Evolutionary conservation across 2,797 vertebrate species (phyloP).

Genomic region (Rhinophrynus dorsalis): DNA sequence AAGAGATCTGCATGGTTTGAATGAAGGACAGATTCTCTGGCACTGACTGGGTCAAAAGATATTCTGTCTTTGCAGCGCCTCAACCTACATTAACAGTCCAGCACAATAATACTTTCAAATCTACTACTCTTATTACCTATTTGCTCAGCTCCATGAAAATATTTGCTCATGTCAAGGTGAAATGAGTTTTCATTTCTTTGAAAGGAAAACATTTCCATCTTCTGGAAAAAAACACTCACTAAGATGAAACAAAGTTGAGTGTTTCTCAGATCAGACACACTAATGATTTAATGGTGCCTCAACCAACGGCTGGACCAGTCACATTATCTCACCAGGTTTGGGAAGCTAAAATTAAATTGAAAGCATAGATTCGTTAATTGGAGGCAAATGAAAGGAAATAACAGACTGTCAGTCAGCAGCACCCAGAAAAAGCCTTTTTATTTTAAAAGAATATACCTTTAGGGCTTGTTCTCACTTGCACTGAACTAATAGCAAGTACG

Average conservation of each 20-base stretch:
- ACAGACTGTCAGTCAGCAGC: neutral
- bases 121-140: slow-evolving; percentile 9
- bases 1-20: too few species aligned
- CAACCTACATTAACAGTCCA: neutral
- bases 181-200: slow-evolving; percentile 19
- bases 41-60: slow-evolving; percentile 15
- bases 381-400: neutral
- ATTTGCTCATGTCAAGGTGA: slow-evolving; percentile 22
- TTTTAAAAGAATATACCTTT: too few species aligned
- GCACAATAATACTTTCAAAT: slow-evolving; percentile 20
- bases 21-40: too few species aligned
- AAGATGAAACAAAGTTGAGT: neutral
- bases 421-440: too few species aligned
- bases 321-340: neutral
- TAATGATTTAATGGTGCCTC: neutral
- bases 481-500: too few species aligned
- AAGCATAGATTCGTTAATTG: neutral
- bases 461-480: too few species aligned
- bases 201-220: neutral
- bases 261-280: neutral
- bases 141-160: slow-evolving; percentile 20
- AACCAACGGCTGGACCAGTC: neutral
- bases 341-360: neutral
- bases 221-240: neutral
- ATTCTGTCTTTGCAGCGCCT: neutral